Conservation (phyloP, 2,113 vertebrate genomes). For the Formicarius rufipectus region DNA sequence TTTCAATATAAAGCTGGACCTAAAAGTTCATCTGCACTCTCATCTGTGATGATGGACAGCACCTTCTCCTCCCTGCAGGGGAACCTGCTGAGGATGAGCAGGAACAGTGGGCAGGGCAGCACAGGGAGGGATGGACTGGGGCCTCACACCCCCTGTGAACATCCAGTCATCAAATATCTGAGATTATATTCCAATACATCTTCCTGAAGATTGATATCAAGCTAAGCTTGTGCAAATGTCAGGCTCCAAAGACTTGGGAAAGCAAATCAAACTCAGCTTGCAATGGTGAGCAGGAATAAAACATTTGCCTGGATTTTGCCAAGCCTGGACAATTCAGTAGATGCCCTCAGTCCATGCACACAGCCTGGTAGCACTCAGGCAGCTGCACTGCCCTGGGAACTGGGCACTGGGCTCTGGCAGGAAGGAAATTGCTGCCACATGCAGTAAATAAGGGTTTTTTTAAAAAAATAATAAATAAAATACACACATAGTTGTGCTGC, state of each 20-base stretch:
- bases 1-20: not conserved
- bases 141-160: not conserved
- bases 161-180: not conserved
- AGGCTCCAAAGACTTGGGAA: not conserved
- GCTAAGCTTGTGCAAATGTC: not conserved
- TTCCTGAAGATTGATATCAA: not conserved
- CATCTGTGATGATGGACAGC: not conserved
- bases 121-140: not conserved
- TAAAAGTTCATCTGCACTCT: not conserved
- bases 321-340: not conserved
- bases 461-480: not conserved
- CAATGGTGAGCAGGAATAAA: not conserved
- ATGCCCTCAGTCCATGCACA: not conserved
- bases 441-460: slow-evolving; percentile 29
- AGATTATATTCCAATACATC: not conserved
- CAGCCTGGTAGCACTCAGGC: not conserved
- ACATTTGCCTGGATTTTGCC: not conserved
- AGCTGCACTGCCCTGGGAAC: not conserved
- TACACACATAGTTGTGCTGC: not conserved
- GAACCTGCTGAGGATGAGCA: not conserved
- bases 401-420: slow-evolving; percentile 19
- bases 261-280: not conserved
- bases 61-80: not conserved
- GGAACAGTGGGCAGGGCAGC: not conserved
- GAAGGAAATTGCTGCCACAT: slow-evolving; percentile 54